A percentile compares a stretch with the other conserved stretches of the same genome.
Conservation (phyloP, 2,888 invertebrate species). For the Synergus gifuensis region DNA sequence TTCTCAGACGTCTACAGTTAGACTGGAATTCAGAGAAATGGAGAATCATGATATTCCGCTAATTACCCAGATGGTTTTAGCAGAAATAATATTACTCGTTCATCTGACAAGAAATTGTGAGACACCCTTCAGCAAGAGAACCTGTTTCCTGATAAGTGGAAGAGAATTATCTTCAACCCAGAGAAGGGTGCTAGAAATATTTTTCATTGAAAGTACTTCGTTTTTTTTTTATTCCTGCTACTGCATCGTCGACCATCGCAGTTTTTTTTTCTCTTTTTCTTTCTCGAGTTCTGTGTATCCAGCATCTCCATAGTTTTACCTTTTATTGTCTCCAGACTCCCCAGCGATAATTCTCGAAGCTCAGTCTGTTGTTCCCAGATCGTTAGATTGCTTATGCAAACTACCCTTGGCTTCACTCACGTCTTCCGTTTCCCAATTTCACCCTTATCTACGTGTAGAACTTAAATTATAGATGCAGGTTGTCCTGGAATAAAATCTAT, state of each 20-base stretch:
- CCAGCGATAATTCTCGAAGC: conserved; percentile 28
- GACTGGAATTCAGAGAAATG: background rate
- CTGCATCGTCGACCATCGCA: background rate
- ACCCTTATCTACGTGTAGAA: conserved; percentile 21
- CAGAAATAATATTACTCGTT: conserved; percentile 31
- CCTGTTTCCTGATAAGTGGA: background rate
- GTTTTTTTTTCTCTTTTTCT: background rate
- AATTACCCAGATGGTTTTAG: conserved; percentile 29
- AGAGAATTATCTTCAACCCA: conserved; percentile 15
- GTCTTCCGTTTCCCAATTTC: conserved; percentile 17
- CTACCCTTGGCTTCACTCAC: conserved; percentile 9
- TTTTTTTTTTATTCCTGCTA: background rate
- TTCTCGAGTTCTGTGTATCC: background rate
- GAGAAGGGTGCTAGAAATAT: conserved; percentile 18
- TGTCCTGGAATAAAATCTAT: background rate
- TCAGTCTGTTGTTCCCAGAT: conserved; percentile 34
- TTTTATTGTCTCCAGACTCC: conserved; percentile 15
- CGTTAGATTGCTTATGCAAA: conserved; percentile 37
- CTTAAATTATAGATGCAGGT: background rate
- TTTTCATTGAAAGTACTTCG: background rate
- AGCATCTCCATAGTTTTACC: background rate
- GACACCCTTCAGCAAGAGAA: background rate
- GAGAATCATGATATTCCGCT: background rate
- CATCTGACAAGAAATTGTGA: conserved; percentile 14
- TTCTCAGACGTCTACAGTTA: conserved; percentile 10